A percentile compares a stretch with the other conserved stretches of the same genome.
Conservation (phyloP, 2,888 invertebrate species). For the Stenoptilia bipunctidactyla region DNA sequence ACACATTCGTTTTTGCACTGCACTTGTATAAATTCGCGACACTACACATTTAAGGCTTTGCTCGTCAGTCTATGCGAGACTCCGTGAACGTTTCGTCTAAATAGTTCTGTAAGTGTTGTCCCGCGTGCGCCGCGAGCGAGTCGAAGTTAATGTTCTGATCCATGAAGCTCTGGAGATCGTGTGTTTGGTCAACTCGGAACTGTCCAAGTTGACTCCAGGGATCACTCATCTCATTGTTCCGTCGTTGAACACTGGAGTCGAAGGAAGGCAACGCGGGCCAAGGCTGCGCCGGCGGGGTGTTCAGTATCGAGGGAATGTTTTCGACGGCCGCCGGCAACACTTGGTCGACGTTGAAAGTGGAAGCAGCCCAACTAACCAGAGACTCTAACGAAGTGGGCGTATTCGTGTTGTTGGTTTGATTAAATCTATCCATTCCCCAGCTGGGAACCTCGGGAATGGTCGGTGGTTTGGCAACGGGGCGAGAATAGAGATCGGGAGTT, state of each 20-base stretch:
- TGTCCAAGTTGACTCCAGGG: constrained; percentile 49
- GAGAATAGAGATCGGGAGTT: constrained; percentile 37
- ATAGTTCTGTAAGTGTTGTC: constrained; percentile 37
- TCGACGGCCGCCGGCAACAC: constrained; percentile 24
- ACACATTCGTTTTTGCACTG: background rate
- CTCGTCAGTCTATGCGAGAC: constrained; percentile 52
- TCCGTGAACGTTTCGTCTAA: constrained; percentile 51
- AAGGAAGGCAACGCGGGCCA: constrained; percentile 47
- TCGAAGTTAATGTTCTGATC: constrained; percentile 53
- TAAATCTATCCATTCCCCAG: constrained; percentile 46
- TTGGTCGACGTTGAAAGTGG: constrained; percentile 28
- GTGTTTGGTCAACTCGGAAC: constrained; percentile 53
- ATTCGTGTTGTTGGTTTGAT: constrained; percentile 25
- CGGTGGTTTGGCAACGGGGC: constrained; percentile 33
- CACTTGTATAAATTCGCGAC: constrained; percentile 22
- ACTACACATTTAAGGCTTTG: constrained; percentile 54
- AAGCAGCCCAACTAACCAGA: constrained; percentile 39
- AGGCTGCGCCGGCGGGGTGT: constrained; percentile 42
- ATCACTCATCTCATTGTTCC: constrained; percentile 27
- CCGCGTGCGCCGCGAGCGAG: constrained; percentile 36
- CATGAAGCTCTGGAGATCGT: constrained; percentile 46
- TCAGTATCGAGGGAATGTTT: constrained; percentile 33
- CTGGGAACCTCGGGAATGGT: constrained; percentile 31
- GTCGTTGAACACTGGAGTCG: constrained; percentile 30
- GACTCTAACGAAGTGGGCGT: constrained; percentile 39